A percentile compares a stretch with the other conserved stretches of the same genome.
Evolutionary conservation across 1,140 invertebrate species (phyloP).

Genomic region (Brachionus sp.): DNA sequence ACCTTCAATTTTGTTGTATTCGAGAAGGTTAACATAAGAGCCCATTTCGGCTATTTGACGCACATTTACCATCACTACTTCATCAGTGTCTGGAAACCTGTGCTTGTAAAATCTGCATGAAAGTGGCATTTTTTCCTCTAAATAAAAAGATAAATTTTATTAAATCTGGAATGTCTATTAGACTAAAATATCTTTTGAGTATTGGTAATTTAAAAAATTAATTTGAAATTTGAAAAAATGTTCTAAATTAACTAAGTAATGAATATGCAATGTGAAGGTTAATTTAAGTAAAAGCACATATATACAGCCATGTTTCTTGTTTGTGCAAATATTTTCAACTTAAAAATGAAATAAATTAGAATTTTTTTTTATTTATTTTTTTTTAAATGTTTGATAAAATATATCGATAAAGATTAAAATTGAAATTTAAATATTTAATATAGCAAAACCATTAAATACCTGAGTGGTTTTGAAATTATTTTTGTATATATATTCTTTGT

Average conservation of each 20-base stretch:
- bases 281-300: background rate
- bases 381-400: background rate
- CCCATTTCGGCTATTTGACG: conserved; percentile 98
- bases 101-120: conserved; percentile 96
- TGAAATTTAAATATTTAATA: background rate
- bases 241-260: background rate
- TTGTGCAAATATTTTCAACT: background rate
- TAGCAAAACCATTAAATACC: background rate
- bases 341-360: background rate
- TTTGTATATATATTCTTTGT: background rate
- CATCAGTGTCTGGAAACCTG: conserved; percentile 95
- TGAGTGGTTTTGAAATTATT: background rate
- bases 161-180: background rate
- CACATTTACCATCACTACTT: conserved; percentile 99
- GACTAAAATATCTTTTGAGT: background rate
- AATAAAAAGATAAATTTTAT: background rate
- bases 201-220: background rate
- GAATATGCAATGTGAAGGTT: background rate
- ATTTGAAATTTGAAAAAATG: background rate
- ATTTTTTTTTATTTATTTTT: background rate
- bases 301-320: background rate
- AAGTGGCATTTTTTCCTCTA: conserved; percentile 71
- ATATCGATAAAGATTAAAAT: background rate
- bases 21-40: conserved; percentile 92
- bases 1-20: conserved; percentile 98